These are phyloP conservation scores for Calidris pygmaea DNA, from an alignment of 2,113 vertebrate species.

Conservation along the genomic window DNA sequence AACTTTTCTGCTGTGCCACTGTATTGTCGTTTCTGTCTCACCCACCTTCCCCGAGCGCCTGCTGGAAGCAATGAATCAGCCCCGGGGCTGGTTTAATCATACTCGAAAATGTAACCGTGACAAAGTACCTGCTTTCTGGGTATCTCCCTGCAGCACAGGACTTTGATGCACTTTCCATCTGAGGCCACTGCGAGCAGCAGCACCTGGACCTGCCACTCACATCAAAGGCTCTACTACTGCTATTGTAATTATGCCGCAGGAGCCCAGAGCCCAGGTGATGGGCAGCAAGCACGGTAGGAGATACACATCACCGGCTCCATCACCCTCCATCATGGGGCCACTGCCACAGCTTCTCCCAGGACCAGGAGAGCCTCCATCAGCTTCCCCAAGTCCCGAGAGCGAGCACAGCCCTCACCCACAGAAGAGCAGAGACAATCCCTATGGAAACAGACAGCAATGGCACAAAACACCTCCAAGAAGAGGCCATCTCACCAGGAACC, in stretches of 20 bases:
- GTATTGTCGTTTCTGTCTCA: neutral
- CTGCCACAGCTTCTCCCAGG: neutral
- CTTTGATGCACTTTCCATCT: rapidly evolving
- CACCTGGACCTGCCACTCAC: rapidly evolving
- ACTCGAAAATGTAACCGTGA: neutral
- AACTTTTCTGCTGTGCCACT: neutral
- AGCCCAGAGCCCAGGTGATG: neutral
- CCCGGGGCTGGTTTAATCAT: neutral
- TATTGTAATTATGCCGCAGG: rapidly evolving
- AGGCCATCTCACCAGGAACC: rapidly evolving
- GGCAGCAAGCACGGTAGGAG: neutral
- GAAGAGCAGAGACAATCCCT: neutral
- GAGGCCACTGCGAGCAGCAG: neutral
- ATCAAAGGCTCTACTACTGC: neutral
- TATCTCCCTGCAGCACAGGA: neutral
- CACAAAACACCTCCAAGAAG: rapidly evolving
- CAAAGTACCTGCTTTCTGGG: neutral
- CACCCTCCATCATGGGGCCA: rapidly evolving
- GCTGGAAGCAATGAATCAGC: neutral
- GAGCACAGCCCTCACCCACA: neutral
- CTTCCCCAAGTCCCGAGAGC: neutral
- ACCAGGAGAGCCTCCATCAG: neutral
- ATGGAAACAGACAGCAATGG: rapidly evolving
- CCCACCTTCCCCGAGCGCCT: neutral
- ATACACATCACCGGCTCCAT: rapidly evolving